Conservation (phyloP, 2,888 invertebrate species). For the Sarcophaga caerulescens region DNA sequence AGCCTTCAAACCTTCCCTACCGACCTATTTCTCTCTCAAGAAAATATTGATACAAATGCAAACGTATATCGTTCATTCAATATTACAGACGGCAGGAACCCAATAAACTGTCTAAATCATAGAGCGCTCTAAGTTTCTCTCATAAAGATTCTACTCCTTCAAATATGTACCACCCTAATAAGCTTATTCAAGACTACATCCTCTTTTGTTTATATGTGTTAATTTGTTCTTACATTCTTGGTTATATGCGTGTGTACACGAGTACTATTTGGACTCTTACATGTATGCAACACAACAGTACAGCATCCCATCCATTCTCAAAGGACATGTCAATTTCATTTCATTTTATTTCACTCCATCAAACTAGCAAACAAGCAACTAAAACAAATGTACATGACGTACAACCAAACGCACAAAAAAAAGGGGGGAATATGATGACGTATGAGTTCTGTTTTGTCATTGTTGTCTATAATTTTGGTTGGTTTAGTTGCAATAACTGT, state of each 20-base stretch:
- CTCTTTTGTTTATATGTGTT: slow-evolving; percentile 10
- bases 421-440: slow-evolving; percentile 26
- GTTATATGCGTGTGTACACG: not conserved
- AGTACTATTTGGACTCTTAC: not conserved
- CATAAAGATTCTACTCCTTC: not conserved
- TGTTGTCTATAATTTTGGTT: not conserved
- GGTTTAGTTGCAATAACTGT: slow-evolving; percentile 14
- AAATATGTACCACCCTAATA: slow-evolving; percentile 22
- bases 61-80: too few relatives aligned
- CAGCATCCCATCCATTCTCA: slow-evolving; percentile 31
- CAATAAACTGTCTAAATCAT: too few relatives aligned
- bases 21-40: too few relatives aligned
- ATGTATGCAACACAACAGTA: not conserved
- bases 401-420: slow-evolving; percentile 37
- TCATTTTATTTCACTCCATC: slow-evolving; percentile 53
- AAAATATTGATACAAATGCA: too few relatives aligned
- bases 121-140: too few relatives aligned
- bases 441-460: slow-evolving; percentile 46
- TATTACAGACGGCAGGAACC: too few relatives aligned
- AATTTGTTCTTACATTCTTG: slow-evolving; percentile 49
- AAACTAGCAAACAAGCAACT: slow-evolving; percentile 33
- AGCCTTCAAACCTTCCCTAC: too few relatives aligned
- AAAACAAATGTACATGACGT: slow-evolving; percentile 32
- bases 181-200: not conserved
- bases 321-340: slow-evolving; percentile 60